Percentiles rank a stretch among this genome's conserved stretches.
Evolutionary conservation across 2,888 invertebrate genomes (phyloP).

Genomic region (Dicycla oo): DNA sequence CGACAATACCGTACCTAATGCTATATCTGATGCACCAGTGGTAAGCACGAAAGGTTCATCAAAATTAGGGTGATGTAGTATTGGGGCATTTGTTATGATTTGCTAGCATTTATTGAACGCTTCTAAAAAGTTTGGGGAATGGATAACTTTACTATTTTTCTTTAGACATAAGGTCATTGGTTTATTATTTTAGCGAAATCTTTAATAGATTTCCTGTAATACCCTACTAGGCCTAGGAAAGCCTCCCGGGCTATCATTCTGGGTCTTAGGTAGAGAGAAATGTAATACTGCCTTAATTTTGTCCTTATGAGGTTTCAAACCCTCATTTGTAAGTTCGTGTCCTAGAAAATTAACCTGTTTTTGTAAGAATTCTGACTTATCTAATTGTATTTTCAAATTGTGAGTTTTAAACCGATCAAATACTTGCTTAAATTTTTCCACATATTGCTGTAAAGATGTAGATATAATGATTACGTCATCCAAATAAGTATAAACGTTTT

Average conservation of each 20-base stretch:
- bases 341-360: conserved; percentile 50
- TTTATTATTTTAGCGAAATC: conserved; percentile 1
- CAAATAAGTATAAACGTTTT: background rate
- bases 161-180: no score
- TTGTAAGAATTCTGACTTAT: conserved; percentile 55
- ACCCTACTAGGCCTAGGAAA: background rate
- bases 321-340: conserved; percentile 54
- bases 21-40: no score
- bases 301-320: conserved; percentile 65
- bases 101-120: no score
- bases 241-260: background rate
- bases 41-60: no score
- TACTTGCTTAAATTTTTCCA: background rate
- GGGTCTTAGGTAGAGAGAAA: conserved; percentile 61
- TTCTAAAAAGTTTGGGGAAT: no score
- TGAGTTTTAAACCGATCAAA: background rate
- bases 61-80: no score
- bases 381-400: background rate
- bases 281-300: conserved; percentile 63
- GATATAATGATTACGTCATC: background rate
- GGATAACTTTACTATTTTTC: no score
- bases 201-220: background rate
- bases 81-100: no score
- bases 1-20: no score
- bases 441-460: background rate